Base-by-base conservation (phyloP, 2,888 invertebrate species). In the Fissipunctia ypsillon region DNA sequence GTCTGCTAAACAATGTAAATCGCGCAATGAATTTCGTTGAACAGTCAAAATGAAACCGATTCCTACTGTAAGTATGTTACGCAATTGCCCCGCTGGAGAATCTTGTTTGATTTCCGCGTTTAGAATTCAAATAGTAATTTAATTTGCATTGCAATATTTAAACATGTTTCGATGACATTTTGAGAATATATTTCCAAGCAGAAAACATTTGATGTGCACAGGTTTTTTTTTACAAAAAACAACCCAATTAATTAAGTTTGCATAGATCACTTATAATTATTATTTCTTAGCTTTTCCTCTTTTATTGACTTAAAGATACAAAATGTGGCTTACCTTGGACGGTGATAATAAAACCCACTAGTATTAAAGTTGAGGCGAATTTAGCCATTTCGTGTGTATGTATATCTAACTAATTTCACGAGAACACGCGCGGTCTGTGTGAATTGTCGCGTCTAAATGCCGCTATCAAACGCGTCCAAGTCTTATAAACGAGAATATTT, bases 271-370 rank as follows among this genome's bases (percentile, higher is more conserved):
- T 43, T 2, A 57, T 41, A n/a, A 59, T 19, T n/a, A 35, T 31
- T 56, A 61, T 74, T 76, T 45, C 22, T 38, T n/a, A 45, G 25
- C 14, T 57, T 63, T 28, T n/a, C 52, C 22, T 75, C 3, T 50
- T 80, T 35, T 64, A 41, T 7, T 4, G 14, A 60, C 16, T 43
- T 28, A 73, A 76, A 77, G 19, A 64, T 61, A 68, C 5, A 73
- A 73, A 45, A 72, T 70, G 71, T 87, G 19, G 84, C 90, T 91
- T 88, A 91, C 91, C 91, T 90, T 91, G 90, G 68, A 81, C 83
- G 60, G 79, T 69, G 71, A 85, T 84, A 76, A 89, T 80, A 71
- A 86, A 60, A 72, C 76, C 85, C 72, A 89, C 83, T 66, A 88
- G 25, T 68, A 89, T 77, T 74, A 90, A 68, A 38, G 69, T 76